Conservation (phyloP, 2,797 vertebrate species). For the Channa striata region DNA sequence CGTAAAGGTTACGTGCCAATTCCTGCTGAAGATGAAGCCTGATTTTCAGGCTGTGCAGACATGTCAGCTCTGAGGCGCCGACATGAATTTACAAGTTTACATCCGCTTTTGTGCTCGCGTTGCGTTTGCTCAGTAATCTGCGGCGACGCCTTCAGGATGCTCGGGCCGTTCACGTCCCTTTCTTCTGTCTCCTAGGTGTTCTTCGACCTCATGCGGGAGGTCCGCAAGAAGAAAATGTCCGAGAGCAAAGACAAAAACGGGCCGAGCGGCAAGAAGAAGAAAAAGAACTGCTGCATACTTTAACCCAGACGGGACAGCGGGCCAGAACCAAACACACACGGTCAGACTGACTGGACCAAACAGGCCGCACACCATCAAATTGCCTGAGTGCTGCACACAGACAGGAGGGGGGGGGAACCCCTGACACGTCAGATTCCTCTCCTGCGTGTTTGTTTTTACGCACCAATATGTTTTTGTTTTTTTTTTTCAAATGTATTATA, state of each 20-base stretch:
- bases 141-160: no score
- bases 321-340: background rate
- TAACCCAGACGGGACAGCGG: conserved; percentile 68
- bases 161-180: background rate
- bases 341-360: background rate
- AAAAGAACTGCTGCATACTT: conserved; percentile 91
- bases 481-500: background rate
- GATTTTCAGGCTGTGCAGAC: background rate
- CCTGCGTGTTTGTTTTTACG: background rate
- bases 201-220: conserved; percentile 97
- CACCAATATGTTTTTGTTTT: background rate
- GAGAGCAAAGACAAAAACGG: conserved; percentile 97
- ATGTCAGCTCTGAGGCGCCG: background rate
- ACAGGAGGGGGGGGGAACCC: background rate
- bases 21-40: background rate
- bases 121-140: background rate
- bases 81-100: background rate
- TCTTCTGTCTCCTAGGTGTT: conserved; percentile 86
- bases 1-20: background rate
- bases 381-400: background rate
- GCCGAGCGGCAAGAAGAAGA: conserved; percentile 94
- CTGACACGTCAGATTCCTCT: background rate
- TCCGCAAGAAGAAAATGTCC: conserved; percentile 94
- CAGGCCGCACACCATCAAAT: background rate
- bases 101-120: background rate